A percentile compares a stretch with the other conserved stretches of the same genome.
phyloP scores from a whole-genome alignment of 2,888 invertebrate genomes.

The Eupithecia subfuscata region DNA sequence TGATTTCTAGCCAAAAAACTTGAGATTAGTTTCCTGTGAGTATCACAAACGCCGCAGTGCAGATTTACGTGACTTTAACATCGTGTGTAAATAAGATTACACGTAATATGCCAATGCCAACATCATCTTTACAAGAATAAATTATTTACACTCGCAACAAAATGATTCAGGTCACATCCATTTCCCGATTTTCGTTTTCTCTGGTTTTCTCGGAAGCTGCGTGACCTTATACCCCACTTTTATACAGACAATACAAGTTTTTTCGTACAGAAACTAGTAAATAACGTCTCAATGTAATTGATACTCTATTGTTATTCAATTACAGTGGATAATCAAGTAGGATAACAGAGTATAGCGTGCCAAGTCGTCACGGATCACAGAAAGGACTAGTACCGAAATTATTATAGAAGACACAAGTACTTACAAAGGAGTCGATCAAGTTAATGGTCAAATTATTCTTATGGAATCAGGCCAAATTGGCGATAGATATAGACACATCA shows the following conservation, averaged over 20 bases:
- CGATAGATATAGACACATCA: constrained; percentile 23
- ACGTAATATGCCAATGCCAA: constrained; percentile 2
- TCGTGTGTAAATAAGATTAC: neutral
- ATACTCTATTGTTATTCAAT: constrained; percentile 43
- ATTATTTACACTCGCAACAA: constrained; percentile 8
- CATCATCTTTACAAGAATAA: constrained; percentile 3
- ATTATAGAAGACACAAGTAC: constrained; percentile 34
- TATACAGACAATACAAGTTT: constrained; percentile 58
- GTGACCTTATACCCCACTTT: constrained; percentile 68
- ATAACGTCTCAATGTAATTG: constrained; percentile 34
- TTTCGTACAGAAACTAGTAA: constrained; percentile 42
- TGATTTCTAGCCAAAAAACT: neutral
- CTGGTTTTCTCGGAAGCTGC: constrained; percentile 48
- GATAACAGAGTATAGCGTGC: constrained; percentile 48
- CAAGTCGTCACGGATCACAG: constrained; percentile 55
- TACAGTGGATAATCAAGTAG: constrained; percentile 39
- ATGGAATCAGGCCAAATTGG: constrained; percentile 34
- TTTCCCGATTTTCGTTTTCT: constrained; percentile 50
- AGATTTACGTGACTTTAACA: constrained; percentile 49
- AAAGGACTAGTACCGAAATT: constrained; percentile 33
- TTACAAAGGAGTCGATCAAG: constrained; percentile 19
- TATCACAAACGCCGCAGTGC: constrained; percentile 2
- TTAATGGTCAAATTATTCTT: constrained; percentile 30
- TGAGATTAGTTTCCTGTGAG: neutral
- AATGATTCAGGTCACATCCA: constrained; percentile 21